Evolutionary conservation across 2,797 vertebrate genomes (phyloP).

Genomic region (Melanogrammus aeglefinus): DNA sequence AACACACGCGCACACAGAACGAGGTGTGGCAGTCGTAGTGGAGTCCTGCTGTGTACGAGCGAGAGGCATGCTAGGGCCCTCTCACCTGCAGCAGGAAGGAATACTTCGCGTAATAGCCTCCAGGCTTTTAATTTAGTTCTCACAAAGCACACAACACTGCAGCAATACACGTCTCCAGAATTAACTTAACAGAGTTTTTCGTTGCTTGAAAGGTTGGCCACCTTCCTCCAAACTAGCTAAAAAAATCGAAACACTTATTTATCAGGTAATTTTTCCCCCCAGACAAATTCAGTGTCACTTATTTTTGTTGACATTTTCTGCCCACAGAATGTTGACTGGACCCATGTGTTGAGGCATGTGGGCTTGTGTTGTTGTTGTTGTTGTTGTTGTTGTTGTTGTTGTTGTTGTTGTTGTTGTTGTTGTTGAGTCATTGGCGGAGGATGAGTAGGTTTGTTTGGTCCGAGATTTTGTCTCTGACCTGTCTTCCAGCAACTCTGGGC

Average conservation of each 20-base stretch:
- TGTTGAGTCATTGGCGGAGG: conserved; percentile 13
- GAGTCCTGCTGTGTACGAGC: conserved; percentile 35
- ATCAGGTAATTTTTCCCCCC: background rate
- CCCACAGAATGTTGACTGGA: background rate
- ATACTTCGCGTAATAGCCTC: background rate
- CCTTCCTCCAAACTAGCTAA: background rate
- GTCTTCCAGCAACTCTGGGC: background rate
- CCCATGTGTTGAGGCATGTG: background rate
- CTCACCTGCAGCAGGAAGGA: background rate
- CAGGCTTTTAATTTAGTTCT: background rate
- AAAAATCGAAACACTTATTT: background rate
- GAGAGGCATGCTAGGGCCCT: background rate
- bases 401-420: conserved; percentile 18
- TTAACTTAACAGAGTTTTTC: background rate
- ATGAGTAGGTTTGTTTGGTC: conserved; percentile 42
- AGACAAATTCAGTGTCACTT: background rate
- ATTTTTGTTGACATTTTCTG: background rate
- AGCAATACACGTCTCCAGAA: background rate
- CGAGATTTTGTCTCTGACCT: conserved; percentile 39
- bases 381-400: too few species aligned
- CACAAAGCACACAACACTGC: background rate
- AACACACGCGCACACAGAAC: conserved; percentile 10
- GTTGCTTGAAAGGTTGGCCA: background rate
- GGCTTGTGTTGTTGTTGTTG: conserved; percentile 13
- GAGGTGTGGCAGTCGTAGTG: conserved; percentile 35